Evolutionary conservation across 2,113 vertebrate species (phyloP).

Genomic region (Bufo bufo): DNA sequence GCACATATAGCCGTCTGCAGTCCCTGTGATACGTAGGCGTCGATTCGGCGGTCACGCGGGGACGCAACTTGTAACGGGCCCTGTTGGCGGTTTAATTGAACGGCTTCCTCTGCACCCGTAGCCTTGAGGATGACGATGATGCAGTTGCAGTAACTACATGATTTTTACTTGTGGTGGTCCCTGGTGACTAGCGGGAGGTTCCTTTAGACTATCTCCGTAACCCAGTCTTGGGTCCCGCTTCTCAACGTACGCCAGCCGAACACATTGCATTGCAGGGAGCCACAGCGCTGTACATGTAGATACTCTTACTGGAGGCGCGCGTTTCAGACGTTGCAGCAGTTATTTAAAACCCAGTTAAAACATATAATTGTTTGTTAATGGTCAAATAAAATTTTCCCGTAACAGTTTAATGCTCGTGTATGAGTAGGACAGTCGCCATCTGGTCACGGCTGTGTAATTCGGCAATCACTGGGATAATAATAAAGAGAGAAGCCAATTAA

Average conservation of each 20-base stretch:
- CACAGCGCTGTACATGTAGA: not conserved
- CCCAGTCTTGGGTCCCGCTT: too few species aligned
- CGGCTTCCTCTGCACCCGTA: not conserved
- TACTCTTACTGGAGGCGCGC: not conserved
- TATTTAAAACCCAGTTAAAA: conserved; percentile 16
- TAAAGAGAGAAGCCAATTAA: conserved; percentile 38
- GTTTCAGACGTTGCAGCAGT: not conserved
- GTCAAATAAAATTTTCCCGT: conserved; percentile 27
- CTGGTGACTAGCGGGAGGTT: too few species aligned
- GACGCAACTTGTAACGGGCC: not conserved
- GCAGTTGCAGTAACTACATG: too few species aligned
- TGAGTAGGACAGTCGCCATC: conserved; percentile 5
- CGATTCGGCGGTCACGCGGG: not conserved
- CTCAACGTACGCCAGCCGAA: too few species aligned
- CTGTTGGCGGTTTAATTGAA: not conserved
- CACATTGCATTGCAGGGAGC: not conserved
- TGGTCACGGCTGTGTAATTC: not conserved
- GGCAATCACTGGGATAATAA: conserved; percentile 7
- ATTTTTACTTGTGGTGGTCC: too few species aligned
- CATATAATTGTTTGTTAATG: not conserved
- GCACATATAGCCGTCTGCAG: not conserved
- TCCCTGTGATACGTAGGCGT: not conserved
- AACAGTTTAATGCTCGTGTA: not conserved
- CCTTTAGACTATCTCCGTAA: too few species aligned
- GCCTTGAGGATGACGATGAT: not conserved